Conservation (phyloP, 1,140 invertebrate genomes). For the Leptonema lineaticorne region DNA sequence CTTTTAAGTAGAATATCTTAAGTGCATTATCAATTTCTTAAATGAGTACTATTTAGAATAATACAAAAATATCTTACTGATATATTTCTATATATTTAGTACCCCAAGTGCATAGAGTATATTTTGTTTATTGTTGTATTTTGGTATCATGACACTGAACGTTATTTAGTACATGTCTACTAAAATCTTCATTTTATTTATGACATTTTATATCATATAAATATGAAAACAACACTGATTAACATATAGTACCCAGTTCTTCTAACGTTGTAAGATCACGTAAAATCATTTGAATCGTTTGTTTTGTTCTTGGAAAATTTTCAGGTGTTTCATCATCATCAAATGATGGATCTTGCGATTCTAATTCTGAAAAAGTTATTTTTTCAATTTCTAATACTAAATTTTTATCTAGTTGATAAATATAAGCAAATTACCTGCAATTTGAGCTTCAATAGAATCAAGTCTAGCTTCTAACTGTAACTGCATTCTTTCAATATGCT, state of each 20-base stretch:
- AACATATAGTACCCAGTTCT: slow-evolving; percentile 49
- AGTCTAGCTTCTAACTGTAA: slow-evolving; percentile 69
- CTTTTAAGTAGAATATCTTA: no score
- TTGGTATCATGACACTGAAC: not conserved
- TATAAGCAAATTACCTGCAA: slow-evolving; percentile 61
- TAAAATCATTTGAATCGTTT: slow-evolving; percentile 58
- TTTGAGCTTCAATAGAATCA: slow-evolving; percentile 75
- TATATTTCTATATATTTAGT: no score
- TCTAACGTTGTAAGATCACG: slow-evolving; percentile 55
- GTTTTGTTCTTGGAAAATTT: slow-evolving; percentile 55
- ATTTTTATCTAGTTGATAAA: not conserved
- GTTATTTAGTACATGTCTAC: not conserved
- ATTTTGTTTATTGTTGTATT: not conserved
- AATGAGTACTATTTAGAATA: no score
- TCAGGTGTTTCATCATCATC: slow-evolving; percentile 55
- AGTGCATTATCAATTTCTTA: no score
- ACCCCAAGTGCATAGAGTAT: no score
- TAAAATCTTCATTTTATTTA: not conserved
- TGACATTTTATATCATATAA: not conserved
- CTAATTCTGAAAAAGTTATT: slow-evolving; percentile 49
- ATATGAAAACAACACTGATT: slow-evolving; percentile 11
- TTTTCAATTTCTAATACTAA: slow-evolving; percentile 5
- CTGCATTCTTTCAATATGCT: slow-evolving; percentile 76
- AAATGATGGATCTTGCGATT: slow-evolving; percentile 56
- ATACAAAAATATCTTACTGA: no score